Base-by-base conservation (phyloP, 2,888 invertebrate species). In the Aphelenchoides bicaudatus region DNA sequence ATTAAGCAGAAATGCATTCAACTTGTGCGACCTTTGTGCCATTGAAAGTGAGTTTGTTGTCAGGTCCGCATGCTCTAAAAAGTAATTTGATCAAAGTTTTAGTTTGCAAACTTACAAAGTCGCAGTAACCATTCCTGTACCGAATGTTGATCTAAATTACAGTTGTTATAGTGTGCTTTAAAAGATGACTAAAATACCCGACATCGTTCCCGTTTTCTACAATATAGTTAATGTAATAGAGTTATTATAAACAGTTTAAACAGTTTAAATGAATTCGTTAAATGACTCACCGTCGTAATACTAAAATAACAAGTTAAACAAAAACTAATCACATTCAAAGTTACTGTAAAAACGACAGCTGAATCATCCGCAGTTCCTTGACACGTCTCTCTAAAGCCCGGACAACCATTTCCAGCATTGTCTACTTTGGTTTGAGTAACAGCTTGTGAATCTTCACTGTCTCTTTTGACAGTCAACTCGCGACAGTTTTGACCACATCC, bases 261-360 rank as follows among this genome's bases (percentile, higher is more conserved):
- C n/a, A n/a, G n/a, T n/a, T n/a, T n/a, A n/a, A n/a, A n/a, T n/a
- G n/a, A n/a, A n/a, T n/a, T n/a, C n/a, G n/a, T n/a, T n/a, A n/a
- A n/a, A n/a, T n/a, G n/a, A n/a, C n/a, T n/a, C n/a, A n/a, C n/a
- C n/a, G 27, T 53, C 53, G 46, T 53, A 53, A 25, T 29, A 53
- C 53, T 53, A 39, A 13, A 51, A 51, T 39, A 38, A 1, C n/a
- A 38, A 43, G 19, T 50, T n/a, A n/a, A 19, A n/a, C 28, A 19
- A 50, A 38, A n/a, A 38, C 13, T 3, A n/a, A 25, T 38, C 13
- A 52, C 3, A 50, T 2, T n/a, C n/a, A n/a, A 13, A 34, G 27
- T 25, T 60, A 57, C 57, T 25, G 57, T 57, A 13, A 57, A 19
- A 58, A 57, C 58, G 23, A 57, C 57, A 13, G 57, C 57, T 21